Base-by-base conservation (phyloP, 2,113 vertebrate genomes). In the Hydropotes inermis region DNA sequence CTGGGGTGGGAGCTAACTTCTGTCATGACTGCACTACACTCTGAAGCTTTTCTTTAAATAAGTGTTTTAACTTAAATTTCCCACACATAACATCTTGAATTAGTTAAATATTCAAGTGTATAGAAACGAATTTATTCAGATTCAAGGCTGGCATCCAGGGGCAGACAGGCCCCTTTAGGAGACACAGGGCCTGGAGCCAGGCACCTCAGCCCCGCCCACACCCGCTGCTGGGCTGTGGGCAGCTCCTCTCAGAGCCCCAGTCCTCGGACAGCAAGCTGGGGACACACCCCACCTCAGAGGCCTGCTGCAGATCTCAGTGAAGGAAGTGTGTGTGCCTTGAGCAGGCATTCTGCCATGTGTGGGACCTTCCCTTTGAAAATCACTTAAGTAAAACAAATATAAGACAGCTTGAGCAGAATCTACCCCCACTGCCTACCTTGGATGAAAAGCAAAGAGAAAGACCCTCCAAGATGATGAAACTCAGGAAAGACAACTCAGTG, bases 31-130 rank as follows among this genome's bases (percentile, higher is more conserved):
- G 78, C 28, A 50, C 16, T 89, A 5, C 13, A 54, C 36, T 30
- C 36, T 16, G 0, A 25, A 21, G 27, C 27, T 81, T 89, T 78
- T 58, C 92, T 90, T 58, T 45, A 47, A 76, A 28, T 30, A 92
- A 28, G 17, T 36, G 45, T 54, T 89, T 92, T 25, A 87, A 70
- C 47, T 64, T 94, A 92, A 61, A 89, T 87, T 64, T 70, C 78
- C 45, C 60, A 74, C 11, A 45, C 27, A 13, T 30, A 45, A 30
- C 36, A 87, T 70, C 82, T n/a, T 91, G 25, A 95, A 78, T 52
- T 79, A 85, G n/a, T 43, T 90, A 93, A 61, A 21, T 23, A 85
- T 64, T 57, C 83, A 76, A 76, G 27, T 57, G 19, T 27, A 36
- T 3, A 70, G 27, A 17, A 14, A 45, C 1, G 50, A 45, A 86